Base-by-base conservation (phyloP, 2,113 vertebrate species). In the Charadrius vociferus region DNA sequence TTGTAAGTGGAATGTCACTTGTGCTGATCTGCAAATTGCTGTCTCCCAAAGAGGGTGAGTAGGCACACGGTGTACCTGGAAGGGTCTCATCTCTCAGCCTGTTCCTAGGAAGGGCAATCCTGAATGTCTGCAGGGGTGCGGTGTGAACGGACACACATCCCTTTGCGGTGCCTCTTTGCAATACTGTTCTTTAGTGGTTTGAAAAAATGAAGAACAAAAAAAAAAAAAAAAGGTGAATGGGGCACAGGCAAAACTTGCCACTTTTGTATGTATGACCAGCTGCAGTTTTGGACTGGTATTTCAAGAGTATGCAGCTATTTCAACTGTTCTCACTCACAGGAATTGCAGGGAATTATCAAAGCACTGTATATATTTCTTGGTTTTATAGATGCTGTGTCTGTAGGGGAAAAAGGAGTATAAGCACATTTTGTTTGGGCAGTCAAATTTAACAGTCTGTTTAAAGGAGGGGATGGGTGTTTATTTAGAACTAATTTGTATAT, bases 91-190 rank as follows among this genome's bases (percentile, higher is more conserved):
- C 12, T 39, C 39, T 32, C 68, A 22, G 55, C 24, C 37, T 3
- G 14, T 21, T 80, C n/a, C 53, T 18, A 4, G 49, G 50, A 14
- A 49, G 52, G 52, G 23, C 6, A 39, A 30, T 18, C 5, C 39
- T 13, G 22, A 32, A 15, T 13, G 36, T 56, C 29, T 45, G 61
- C 16, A 12, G 50, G 30, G 50, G 4, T 8, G 62, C 27, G 5
- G 36, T 30, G 39, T 43, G 34, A 52, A 34, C 0, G 3, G 37
- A 10, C 11, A 4, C 32, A 1, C 26, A 3, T 32, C 88, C 36
- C 52, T 37, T 27, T 20, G 45, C 61, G 7, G 14, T 67, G 39
- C 36, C 70, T 53, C 53, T 62, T 22, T 21, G 59, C 22, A 6
- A 12, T 49, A 15, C 6, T 70, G 29, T 41, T 61, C 23, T 59